Evolutionary conservation across 2,888 invertebrate species (phyloP).

Genomic region (Melanotus villosus): DNA sequence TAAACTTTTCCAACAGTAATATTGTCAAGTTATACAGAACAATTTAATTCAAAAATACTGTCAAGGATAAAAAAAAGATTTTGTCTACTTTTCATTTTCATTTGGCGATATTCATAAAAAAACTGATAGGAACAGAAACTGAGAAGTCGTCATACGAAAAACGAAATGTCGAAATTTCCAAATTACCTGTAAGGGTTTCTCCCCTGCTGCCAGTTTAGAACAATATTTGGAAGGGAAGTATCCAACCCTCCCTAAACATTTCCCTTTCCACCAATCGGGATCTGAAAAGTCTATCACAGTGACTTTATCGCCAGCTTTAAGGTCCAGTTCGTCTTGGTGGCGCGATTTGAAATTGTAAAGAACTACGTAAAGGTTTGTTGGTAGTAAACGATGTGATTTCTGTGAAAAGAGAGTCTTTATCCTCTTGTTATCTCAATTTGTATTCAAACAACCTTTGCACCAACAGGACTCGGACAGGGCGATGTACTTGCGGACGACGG

Average conservation of each 20-base stretch:
- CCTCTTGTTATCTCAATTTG: background rate
- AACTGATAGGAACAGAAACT: too few relatives aligned
- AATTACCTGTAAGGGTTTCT: constrained; percentile 92
- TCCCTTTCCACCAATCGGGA: constrained; percentile 98
- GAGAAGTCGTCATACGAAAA: too few relatives aligned
- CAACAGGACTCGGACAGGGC: constrained; percentile 90
- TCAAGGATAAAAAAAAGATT: too few relatives aligned
- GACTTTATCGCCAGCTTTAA: constrained; percentile 93
- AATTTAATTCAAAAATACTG: too few relatives aligned
- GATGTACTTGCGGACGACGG: constrained; percentile 94
- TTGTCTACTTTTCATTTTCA: too few relatives aligned
- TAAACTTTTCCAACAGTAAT: too few relatives aligned
- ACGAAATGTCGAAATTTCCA: too few relatives aligned
- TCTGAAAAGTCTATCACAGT: constrained; percentile 95
- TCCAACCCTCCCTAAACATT: constrained; percentile 90
- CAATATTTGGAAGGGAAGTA: constrained; percentile 97
- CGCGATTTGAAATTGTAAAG: constrained; percentile 96
- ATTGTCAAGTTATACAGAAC: too few relatives aligned
- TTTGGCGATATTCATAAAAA: too few relatives aligned
- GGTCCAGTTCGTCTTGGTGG: constrained; percentile 93
- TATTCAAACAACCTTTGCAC: constrained; percentile 60
- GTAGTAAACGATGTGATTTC: constrained; percentile 88
- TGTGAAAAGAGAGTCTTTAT: constrained; percentile 61
- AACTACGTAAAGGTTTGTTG: constrained; percentile 94
- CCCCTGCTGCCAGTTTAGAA: constrained; percentile 90